phyloP scores from a whole-genome alignment of 2,113 vertebrate species.

The Pterocles burchelli region DNA sequence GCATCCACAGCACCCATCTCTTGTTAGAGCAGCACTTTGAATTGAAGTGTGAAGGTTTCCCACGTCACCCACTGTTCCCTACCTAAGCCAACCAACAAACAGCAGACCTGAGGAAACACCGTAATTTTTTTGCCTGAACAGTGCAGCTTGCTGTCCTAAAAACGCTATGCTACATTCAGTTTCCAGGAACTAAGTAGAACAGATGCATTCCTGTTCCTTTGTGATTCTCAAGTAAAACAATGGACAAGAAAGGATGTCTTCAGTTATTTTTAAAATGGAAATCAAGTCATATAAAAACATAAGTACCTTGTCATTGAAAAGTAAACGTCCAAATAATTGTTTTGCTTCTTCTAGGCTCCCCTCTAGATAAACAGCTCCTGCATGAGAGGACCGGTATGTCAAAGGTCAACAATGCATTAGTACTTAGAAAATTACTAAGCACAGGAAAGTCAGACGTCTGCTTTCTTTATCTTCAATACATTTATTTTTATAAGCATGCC shows the following conservation, averaged over 20 bases:
- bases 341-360: conserved; percentile 94
- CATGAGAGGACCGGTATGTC: background rate
- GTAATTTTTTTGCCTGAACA: background rate
- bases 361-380: conserved; percentile 96
- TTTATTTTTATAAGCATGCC: background rate
- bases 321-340: conserved; percentile 91
- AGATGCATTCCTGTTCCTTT: background rate
- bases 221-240: background rate
- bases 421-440: conserved; percentile 11
- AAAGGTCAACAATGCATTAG: conserved; percentile 4
- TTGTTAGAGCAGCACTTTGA: background rate
- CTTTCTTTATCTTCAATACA: background rate
- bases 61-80: background rate
- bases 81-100: background rate
- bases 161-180: rapidly evolving
- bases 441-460: background rate
- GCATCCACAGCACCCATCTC: background rate
- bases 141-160: background rate
- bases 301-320: conserved; percentile 92
- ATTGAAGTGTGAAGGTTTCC: background rate
- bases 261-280: background rate
- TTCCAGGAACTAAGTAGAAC: background rate
- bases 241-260: background rate
- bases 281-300: background rate
- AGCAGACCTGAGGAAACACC: background rate